Conservation (phyloP, 2,888 invertebrate species). For the Volucella bombylans region DNA sequence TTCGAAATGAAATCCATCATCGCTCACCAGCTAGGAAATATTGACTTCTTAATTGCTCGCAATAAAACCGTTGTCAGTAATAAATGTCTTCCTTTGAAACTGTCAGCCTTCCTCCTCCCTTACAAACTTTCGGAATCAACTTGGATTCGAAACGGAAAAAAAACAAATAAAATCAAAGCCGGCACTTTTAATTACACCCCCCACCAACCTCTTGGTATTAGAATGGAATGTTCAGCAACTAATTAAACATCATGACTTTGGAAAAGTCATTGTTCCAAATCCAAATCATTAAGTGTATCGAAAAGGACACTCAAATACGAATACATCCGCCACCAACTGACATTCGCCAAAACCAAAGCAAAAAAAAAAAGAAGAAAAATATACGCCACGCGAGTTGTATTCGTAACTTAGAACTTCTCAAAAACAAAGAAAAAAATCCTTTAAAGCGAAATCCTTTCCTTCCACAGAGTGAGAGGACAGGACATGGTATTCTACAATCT, state of each 20-base stretch:
- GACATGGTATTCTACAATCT: conserved; percentile 40
- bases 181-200: conserved; percentile 16
- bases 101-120: background rate
- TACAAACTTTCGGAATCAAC: conserved; percentile 19
- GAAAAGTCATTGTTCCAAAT: conserved; percentile 43
- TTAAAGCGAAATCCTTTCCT: conserved; percentile 33
- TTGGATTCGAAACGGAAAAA: background rate
- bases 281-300: conserved; percentile 65
- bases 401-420: background rate
- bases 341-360: background rate
- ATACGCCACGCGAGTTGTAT: background rate
- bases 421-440: conserved; percentile 1
- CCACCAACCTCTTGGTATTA: background rate
- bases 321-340: background rate
- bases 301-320: conserved; percentile 38
- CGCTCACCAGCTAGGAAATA: conserved; percentile 4
- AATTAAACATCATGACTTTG: conserved; percentile 40
- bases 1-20: conserved; percentile 5
- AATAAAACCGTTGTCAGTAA: conserved; percentile 42
- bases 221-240: conserved; percentile 51
- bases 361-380: background rate
- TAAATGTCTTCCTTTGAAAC: conserved; percentile 30
- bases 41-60: conserved; percentile 36
- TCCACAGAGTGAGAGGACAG: conserved; percentile 6
- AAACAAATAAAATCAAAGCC: background rate